phyloP scores from a whole-genome alignment of 2,797 vertebrate species.

The Alcedo quadribrachys region DNA sequence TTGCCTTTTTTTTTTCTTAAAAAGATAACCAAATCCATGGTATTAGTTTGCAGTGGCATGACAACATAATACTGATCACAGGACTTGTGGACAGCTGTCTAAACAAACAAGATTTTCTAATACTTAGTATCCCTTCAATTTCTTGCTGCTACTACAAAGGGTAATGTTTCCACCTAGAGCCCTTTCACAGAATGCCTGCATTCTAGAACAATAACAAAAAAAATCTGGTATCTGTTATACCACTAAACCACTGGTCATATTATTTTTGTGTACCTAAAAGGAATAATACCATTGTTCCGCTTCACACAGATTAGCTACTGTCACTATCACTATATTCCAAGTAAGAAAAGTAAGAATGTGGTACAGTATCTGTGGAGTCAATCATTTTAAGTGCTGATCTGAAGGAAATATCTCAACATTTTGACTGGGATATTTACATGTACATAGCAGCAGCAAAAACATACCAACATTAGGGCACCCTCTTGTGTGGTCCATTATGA shows the following conservation, averaged over 20 bases:
- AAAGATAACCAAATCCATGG: neutral
- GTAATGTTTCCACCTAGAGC: constrained; percentile 79
- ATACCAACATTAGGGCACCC: neutral
- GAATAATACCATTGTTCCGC: neutral
- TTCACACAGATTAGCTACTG: neutral
- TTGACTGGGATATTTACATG: neutral
- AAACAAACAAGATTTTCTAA: constrained; percentile 34
- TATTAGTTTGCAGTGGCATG: neutral
- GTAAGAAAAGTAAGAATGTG: neutral
- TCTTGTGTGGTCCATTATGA: neutral
- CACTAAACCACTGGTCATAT: neutral
- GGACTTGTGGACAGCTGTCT: neutral
- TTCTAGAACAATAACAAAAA: constrained; percentile 65
- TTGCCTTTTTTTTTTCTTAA: constrained; percentile 7
- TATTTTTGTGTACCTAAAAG: neutral
- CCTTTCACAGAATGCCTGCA: constrained; percentile 71
- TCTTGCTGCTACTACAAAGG: constrained; percentile 45
- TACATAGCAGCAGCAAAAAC: neutral
- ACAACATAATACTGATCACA: neutral
- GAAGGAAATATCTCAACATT: neutral
- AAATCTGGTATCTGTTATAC: constrained; percentile 3
- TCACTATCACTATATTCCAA: neutral
- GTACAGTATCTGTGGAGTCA: neutral
- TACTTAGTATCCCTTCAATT: constrained; percentile 43
- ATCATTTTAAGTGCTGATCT: neutral